Evolutionary conservation across 2,888 invertebrate species (phyloP), one percentile per base, ranked within the genome.

Genomic region (Rotaria magnacalcarata): DNA sequence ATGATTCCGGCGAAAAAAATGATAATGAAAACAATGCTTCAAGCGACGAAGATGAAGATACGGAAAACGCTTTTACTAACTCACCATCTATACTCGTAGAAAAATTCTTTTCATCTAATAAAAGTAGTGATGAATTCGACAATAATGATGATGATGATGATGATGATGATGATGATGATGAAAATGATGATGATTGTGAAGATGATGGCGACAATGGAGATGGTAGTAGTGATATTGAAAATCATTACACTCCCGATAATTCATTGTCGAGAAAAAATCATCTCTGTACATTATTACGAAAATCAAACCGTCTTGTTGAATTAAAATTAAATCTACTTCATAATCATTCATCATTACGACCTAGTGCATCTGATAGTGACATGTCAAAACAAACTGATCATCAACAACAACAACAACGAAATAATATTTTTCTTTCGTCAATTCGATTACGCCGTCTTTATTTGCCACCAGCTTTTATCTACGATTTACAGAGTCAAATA

Each of bases 401-500:
- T n/a, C n/a, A n/a, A n/a, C n/a, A n/a, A n/a, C 47, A 80, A 2
- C 34, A 34, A 34, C 24, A 24, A 27, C n/a, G 11, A 27, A 67
- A 27, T 67, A 14, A 11, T 27, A 27, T 2, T 7, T 27, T 67
- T 67, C 1, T 34, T 27, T 27, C 67, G 21, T 27, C 67, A 80
- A 41, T 43, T 47, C 43, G 24, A 24, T 80, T 47, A 80, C 43
- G 47, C n/a, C 80, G 80, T 80, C 43, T 80, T n/a, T 80, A 80
- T 80, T 80, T 80, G 47, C 80, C 80, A 47, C n/a, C n/a, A n/a
- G 24, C 43, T 11, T 47, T 34, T 19, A 47, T 24, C 8, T n/a
- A 80, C n/a, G 43, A 47, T n/a, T 80, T 80, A 80, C 43, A 80
- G 47, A 43, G 24, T 8, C 24, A 80, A n/a, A 80, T 80, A 80